Evolutionary conservation across 2,888 invertebrate species (phyloP).

Genomic region (Zootermopsis nevadensis): DNA sequence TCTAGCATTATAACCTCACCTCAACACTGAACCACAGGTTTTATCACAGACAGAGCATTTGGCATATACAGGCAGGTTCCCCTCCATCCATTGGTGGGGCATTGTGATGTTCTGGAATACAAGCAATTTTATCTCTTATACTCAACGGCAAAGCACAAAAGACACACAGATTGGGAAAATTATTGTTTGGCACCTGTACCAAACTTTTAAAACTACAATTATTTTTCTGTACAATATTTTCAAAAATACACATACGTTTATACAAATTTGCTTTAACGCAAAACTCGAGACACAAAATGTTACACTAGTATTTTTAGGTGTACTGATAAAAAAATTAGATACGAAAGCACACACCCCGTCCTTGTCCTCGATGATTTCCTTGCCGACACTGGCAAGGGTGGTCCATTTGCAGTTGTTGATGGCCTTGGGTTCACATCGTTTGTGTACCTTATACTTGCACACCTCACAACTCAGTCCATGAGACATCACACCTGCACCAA

Average conservation of each 20-base stretch:
- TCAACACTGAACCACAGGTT: slow-evolving; percentile 95
- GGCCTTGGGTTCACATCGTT: slow-evolving; percentile 92
- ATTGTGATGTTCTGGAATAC: slow-evolving; percentile 82
- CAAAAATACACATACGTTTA: too few species aligned
- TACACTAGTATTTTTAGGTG: too few species aligned
- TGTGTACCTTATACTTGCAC: slow-evolving; percentile 97
- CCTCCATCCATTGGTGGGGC: slow-evolving; percentile 99
- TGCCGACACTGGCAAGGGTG: slow-evolving; percentile 93
- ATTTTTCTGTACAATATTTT: too few species aligned
- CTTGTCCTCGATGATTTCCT: slow-evolving; percentile 91
- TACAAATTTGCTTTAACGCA: too few species aligned
- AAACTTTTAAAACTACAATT: too few species aligned
- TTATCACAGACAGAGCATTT: slow-evolving; percentile 94
- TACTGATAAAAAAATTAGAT: neutral
- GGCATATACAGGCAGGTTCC: slow-evolving; percentile 94
- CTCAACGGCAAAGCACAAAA: too few species aligned
- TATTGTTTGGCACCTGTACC: too few species aligned
- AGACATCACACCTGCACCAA: slow-evolving; percentile 83
- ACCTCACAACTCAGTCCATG: slow-evolving; percentile 97
- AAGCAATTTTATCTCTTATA: neutral
- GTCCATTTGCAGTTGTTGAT: slow-evolving; percentile 98
- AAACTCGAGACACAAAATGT: too few species aligned
- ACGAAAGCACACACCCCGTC: slow-evolving; percentile 77
- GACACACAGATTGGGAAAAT: too few species aligned
- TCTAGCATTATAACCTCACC: slow-evolving; percentile 64